Evolutionary conservation across 2,888 invertebrate species (phyloP).

Genomic region (Catocala nupta): DNA sequence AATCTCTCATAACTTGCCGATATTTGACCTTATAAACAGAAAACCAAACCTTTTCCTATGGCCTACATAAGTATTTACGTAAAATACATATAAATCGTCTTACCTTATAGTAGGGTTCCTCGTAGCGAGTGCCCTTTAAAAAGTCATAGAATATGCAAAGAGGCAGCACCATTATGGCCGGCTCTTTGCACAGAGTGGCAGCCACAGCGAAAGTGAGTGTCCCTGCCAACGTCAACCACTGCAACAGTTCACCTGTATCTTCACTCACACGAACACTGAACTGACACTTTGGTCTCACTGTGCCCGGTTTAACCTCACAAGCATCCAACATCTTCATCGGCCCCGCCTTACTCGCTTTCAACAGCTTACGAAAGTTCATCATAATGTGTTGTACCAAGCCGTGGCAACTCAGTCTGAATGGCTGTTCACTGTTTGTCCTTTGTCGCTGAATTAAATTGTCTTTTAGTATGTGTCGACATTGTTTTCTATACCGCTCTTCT

Average conservation of each 20-base stretch:
- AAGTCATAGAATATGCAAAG: slow-evolving; percentile 97
- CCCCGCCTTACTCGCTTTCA: slow-evolving; percentile 78
- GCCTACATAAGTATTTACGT: slow-evolving; percentile 25
- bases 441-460: slow-evolving; percentile 67
- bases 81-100: slow-evolving; percentile 52
- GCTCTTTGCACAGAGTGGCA: slow-evolving; percentile 98
- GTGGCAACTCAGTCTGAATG: slow-evolving; percentile 80
- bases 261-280: slow-evolving; percentile 79
- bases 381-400: slow-evolving; percentile 79
- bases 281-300: slow-evolving; percentile 76
- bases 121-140: slow-evolving; percentile 85
- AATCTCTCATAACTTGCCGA: slow-evolving; percentile 63
- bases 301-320: slow-evolving; percentile 68
- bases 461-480: slow-evolving; percentile 73
- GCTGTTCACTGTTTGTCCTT: slow-evolving; percentile 66
- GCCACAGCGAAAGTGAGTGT: slow-evolving; percentile 90
- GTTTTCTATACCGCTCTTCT: slow-evolving; percentile 77
- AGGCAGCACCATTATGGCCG: slow-evolving; percentile 96
- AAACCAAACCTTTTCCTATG: slow-evolving; percentile 26
- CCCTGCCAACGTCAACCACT: slow-evolving; percentile 88
- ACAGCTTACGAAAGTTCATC: slow-evolving; percentile 77
- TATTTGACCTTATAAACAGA: slow-evolving; percentile 55
- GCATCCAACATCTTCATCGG: slow-evolving; percentile 75
- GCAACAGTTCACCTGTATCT: slow-evolving; percentile 78
- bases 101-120: slow-evolving; percentile 87